phyloP scores from a whole-genome alignment of 2,113 vertebrate genomes.

The Rissa tridactyla region DNA sequence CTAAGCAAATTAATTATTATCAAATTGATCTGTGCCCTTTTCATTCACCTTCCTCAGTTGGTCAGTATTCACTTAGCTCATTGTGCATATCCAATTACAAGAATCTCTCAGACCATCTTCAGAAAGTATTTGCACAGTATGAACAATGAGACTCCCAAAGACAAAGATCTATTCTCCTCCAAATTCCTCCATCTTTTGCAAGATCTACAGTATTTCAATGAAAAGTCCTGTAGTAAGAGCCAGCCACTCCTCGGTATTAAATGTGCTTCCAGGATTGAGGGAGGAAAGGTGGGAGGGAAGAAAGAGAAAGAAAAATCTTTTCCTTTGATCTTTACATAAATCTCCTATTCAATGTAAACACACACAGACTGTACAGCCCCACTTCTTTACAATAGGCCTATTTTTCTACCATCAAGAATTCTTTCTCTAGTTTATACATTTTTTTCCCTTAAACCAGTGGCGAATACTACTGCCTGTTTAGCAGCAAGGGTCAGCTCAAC shows the following conservation, averaged over 20 bases:
- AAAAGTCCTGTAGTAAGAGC: not conserved
- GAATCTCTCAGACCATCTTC: not conserved
- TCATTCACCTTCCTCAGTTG: constrained; percentile 41
- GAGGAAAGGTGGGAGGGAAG: not conserved
- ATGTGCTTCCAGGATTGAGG: not conserved
- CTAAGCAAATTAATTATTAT: constrained; percentile 69
- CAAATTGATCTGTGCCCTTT: constrained; percentile 58
- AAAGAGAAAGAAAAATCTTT: not conserved
- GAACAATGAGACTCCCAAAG: not conserved
- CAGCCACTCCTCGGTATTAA: not conserved
- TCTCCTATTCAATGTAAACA: not conserved
- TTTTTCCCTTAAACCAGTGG: not conserved
- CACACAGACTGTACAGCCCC: not conserved
- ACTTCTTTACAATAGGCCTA: not conserved
- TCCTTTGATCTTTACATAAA: not conserved
- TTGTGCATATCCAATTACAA: not conserved
- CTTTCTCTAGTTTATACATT: not conserved
- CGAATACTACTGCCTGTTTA: not conserved
- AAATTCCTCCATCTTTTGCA: not conserved
- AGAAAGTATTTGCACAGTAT: not conserved
- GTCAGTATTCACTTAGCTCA: constrained; percentile 7
- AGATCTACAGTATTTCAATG: not conserved
- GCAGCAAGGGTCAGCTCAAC: not conserved
- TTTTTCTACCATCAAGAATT: not conserved
- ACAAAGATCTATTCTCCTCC: not conserved